A percentile compares a stretch with the other conserved stretches of the same genome.
Evolutionary conservation across 2,113 vertebrate genomes (phyloP).

Genomic region (Perca fluviatilis): DNA sequence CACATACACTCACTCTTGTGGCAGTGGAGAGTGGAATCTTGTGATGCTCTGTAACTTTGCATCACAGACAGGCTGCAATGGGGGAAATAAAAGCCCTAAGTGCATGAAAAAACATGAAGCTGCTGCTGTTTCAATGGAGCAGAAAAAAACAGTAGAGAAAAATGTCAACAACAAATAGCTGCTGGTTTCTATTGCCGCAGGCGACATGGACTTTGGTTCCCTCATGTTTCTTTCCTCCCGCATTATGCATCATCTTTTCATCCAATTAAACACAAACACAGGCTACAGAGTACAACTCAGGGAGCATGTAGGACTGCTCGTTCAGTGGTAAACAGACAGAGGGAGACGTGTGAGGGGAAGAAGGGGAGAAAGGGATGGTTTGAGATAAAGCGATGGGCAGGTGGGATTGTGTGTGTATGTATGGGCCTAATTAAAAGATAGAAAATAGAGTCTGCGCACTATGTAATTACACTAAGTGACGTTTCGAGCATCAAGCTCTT

Average conservation of each 20-base stretch:
- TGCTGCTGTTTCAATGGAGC: constrained; percentile 72
- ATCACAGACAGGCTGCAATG: constrained; percentile 35
- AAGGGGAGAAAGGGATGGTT: not conserved
- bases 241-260: constrained; percentile 80
- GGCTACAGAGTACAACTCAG: constrained; percentile 54
- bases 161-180: constrained; percentile 83
- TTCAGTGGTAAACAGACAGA: constrained; percentile 32
- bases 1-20: constrained; percentile 35
- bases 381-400: constrained; percentile 24
- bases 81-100: constrained; percentile 50
- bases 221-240: constrained; percentile 66
- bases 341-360: not conserved
- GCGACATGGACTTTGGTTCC: constrained; percentile 74
- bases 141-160: constrained; percentile 70
- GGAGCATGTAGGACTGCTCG: constrained; percentile 39
- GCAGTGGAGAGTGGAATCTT: constrained; percentile 62
- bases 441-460: too few relatives aligned
- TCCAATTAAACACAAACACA: constrained; percentile 81
- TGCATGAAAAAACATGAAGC: constrained; percentile 70
- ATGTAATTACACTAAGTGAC: too few relatives aligned
- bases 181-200: constrained; percentile 74
- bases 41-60: constrained; percentile 64
- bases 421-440: constrained; percentile 29
- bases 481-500: too few relatives aligned
- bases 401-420: constrained; percentile 14